These are phyloP conservation scores for Acanthopleura granulata DNA, from an alignment of 2,888 invertebrate genomes.

Conservation along the genomic window DNA sequence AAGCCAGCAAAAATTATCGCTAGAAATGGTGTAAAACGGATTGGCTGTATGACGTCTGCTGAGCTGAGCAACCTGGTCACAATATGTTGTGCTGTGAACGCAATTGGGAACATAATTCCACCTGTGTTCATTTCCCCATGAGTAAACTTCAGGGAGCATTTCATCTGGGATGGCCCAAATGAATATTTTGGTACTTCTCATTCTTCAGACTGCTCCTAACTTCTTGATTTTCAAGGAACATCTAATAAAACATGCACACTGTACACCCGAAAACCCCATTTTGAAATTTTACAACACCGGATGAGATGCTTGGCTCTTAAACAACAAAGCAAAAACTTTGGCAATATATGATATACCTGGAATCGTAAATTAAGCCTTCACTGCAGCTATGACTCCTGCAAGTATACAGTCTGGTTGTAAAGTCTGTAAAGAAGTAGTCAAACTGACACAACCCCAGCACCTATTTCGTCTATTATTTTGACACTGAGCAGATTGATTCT, in stretches of 20 bases:
- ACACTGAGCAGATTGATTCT: no score
- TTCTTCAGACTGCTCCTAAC: constrained; percentile 38
- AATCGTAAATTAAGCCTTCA: background rate
- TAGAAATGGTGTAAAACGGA: constrained; percentile 18
- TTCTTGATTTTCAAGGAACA: constrained; percentile 50
- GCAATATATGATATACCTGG: constrained; percentile 57
- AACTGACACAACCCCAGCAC: no score
- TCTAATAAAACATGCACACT: constrained; percentile 48
- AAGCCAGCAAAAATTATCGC: constrained; percentile 28
- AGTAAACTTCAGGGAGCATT: constrained; percentile 4
- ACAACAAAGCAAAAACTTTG: constrained; percentile 66
- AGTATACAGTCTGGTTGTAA: background rate
- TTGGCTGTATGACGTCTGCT: constrained; percentile 23
- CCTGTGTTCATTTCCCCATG: constrained; percentile 31
- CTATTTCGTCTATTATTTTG: no score
- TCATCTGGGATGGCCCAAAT: constrained; percentile 18
- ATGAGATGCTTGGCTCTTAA: constrained; percentile 53
- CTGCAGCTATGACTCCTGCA: background rate
- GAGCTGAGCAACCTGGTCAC: constrained; percentile 31
- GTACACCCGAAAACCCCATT: constrained; percentile 45
- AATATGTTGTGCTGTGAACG: constrained; percentile 26
- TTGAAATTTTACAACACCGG: constrained; percentile 47
- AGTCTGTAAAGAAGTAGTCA: background rate
- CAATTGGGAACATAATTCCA: constrained; percentile 25
- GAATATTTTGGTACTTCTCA: constrained; percentile 12